phyloP scores from a whole-genome alignment of 2,113 vertebrate genomes.

The Paradoxurus hermaphroditus region DNA sequence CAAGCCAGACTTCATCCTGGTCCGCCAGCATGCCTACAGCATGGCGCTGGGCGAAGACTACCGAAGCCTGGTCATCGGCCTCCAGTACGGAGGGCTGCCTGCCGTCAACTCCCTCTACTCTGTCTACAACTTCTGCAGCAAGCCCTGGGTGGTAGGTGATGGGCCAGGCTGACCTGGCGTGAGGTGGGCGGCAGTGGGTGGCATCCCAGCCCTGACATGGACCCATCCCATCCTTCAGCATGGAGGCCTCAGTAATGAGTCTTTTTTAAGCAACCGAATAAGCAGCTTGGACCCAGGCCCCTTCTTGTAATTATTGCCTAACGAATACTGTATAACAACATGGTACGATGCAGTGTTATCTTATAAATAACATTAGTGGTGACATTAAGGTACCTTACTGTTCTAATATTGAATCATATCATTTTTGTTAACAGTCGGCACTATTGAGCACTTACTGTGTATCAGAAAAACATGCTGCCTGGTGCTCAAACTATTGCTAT shows the following conservation, averaged over 20 bases:
- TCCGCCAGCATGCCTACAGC: slow-evolving; percentile 96
- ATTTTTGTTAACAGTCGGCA: not conserved
- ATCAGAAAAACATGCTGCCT: not conserved
- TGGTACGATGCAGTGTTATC: too few species aligned
- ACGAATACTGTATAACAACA: not conserved
- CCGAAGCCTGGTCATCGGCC: slow-evolving; percentile 93
- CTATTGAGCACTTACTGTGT: not conserved
- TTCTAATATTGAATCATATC: not conserved
- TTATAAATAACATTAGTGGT: not conserved
- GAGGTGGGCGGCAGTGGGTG: not conserved
- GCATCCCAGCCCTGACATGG: not conserved
- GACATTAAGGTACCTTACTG: not conserved
- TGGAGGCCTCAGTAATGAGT: not conserved
- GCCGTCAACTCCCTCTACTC: slow-evolving; percentile 94
- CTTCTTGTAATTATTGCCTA: not conserved
- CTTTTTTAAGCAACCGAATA: not conserved
- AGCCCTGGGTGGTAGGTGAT: slow-evolving; percentile 96
- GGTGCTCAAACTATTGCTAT: fast-evolving
- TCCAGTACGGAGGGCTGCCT: slow-evolving; percentile 92
- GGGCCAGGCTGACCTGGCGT: not conserved
- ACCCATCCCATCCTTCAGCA: not conserved
- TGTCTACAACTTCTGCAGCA: slow-evolving; percentile 99
- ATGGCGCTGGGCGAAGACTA: slow-evolving; percentile 96
- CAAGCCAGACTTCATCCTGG: slow-evolving; percentile 94
- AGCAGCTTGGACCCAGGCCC: not conserved